Evolutionary conservation across 2,113 vertebrate genomes (phyloP).

Genomic region (Pteronura brasiliensis): DNA sequence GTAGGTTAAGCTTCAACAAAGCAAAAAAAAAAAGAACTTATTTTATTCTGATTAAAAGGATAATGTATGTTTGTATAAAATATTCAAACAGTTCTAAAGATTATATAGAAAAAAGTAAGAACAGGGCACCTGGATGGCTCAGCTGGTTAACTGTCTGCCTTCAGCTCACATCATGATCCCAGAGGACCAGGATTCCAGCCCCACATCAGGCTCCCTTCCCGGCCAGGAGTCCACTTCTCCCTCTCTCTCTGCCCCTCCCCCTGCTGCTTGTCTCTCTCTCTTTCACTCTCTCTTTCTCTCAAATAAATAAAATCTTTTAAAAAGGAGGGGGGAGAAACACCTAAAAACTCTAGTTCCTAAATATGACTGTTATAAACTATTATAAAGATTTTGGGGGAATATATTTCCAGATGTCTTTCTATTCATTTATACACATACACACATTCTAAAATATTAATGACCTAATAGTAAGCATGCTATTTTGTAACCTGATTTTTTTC

Average conservation of each 20-base stretch:
- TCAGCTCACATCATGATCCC: not conserved
- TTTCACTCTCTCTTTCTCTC: not conserved
- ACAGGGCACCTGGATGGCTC: not conserved
- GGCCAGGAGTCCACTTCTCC: not conserved
- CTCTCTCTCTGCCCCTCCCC: not conserved
- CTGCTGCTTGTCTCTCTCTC: not conserved
- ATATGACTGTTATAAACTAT: not conserved
- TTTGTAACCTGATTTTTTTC: not conserved
- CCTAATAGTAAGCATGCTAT: not conserved
- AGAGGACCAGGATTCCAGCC: not conserved
- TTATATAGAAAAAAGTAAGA: not conserved
- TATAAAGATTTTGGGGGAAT: not conserved
- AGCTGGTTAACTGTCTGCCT: not conserved
- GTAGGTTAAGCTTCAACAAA: not conserved
- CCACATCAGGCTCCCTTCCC: rapidly evolving
- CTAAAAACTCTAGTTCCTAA: not conserved
- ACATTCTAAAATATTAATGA: constrained; percentile 24
- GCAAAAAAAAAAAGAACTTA: not conserved
- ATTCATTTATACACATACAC: not conserved
- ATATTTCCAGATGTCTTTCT: not conserved
- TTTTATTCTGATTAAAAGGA: not conserved
- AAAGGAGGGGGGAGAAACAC: no score
- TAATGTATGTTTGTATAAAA: not conserved
- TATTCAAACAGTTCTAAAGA: constrained; percentile 7
- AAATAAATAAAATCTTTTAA: not conserved